Evolutionary conservation across 2,797 vertebrate genomes (phyloP).

Genomic region (Chromobotia macracanthus): DNA sequence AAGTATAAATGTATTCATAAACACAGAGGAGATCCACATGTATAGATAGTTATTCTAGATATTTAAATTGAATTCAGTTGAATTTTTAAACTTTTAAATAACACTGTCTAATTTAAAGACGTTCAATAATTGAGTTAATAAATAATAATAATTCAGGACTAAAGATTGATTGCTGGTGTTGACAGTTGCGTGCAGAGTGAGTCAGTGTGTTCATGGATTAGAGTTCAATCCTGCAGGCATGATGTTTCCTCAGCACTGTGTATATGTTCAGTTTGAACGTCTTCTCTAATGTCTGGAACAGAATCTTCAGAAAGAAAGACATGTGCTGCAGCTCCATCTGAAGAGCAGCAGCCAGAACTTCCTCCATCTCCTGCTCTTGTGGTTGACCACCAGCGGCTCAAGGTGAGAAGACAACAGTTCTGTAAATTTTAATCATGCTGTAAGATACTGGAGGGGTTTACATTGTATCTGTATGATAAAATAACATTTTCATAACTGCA

Average conservation of each 20-base stretch:
- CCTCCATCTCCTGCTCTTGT: constrained; percentile 81
- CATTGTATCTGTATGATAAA: too few relatives aligned
- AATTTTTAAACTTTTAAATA: neutral
- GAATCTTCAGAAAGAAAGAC: constrained; percentile 77
- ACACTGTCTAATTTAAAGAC: neutral
- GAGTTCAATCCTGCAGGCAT: neutral
- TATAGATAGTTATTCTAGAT: too few relatives aligned
- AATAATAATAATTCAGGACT: neutral
- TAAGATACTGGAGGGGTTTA: too few relatives aligned
- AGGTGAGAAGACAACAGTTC: constrained; percentile 76
- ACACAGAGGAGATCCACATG: too few relatives aligned
- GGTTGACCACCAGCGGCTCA: constrained; percentile 86
- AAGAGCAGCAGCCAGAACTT: constrained; percentile 77
- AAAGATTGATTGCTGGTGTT: neutral
- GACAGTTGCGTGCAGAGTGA: neutral
- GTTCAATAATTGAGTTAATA: too few relatives aligned
- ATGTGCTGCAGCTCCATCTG: constrained; percentile 70
- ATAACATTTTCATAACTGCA: too few relatives aligned
- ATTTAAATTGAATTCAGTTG: too few relatives aligned
- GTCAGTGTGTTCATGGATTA: too few relatives aligned
- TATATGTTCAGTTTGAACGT: neutral
- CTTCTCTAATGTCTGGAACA: constrained; percentile 44
- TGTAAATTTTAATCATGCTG: too few relatives aligned
- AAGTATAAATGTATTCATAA: neutral
- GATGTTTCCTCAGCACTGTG: neutral